These are phyloP conservation scores for Frieseomelitta varia DNA, from an alignment of 1,140 invertebrate species.

Conservation along the genomic window DNA sequence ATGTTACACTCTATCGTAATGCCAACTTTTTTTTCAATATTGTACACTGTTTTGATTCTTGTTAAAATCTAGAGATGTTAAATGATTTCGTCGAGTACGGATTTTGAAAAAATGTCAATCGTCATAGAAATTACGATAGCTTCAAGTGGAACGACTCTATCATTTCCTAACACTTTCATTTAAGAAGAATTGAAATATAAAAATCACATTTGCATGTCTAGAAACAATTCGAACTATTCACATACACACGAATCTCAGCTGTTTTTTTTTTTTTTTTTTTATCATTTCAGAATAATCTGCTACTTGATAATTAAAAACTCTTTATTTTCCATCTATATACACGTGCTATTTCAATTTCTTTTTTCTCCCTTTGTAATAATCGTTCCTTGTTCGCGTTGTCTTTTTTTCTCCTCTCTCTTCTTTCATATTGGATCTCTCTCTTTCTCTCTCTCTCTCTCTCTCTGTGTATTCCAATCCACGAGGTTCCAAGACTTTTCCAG, in stretches of 20 bases:
- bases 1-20: neutral
- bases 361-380: neutral
- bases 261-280: too few relatives aligned
- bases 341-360: neutral
- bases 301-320: neutral
- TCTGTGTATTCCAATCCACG: neutral
- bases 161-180: too few relatives aligned
- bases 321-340: neutral
- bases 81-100: neutral
- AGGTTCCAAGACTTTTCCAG: constrained; percentile 11
- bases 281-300: too few relatives aligned
- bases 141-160: too few relatives aligned
- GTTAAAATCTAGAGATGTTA: neutral
- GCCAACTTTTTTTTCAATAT: neutral
- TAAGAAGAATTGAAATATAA: too few relatives aligned
- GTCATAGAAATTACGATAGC: too few relatives aligned
- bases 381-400: neutral
- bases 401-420: neutral
- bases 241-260: too few relatives aligned
- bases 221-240: too few relatives aligned
- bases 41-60: neutral
- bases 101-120: too few relatives aligned
- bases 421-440: too few relatives aligned
- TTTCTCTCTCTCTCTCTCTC: neutral
- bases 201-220: too few relatives aligned